A percentile compares a stretch with the other conserved stretches of the same genome.
phyloP scores from a whole-genome alignment of 1,140 invertebrate genomes.

The Scylla paramamosain region DNA sequence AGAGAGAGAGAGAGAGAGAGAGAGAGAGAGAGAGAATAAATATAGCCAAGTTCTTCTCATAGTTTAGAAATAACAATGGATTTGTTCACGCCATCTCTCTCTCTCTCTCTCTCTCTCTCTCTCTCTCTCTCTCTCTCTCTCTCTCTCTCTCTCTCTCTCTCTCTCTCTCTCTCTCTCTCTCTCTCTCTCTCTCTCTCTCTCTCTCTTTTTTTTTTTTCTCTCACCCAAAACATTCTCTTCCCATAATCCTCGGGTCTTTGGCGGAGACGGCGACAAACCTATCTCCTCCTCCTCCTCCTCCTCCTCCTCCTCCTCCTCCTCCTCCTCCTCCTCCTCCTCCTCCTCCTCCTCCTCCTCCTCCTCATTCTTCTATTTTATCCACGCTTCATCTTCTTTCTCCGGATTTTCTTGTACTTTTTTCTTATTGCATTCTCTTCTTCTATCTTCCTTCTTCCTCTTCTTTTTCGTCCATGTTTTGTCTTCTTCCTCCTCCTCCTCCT shows the following conservation, averaged over 20 bases:
- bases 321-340: not conserved
- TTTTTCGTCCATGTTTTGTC: not conserved
- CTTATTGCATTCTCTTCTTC: not conserved
- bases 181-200: not conserved
- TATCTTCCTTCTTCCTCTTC: not conserved
- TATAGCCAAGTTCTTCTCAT: slow-evolving; percentile 50
- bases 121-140: not conserved
- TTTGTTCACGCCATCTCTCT: slow-evolving; percentile 60
- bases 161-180: not conserved
- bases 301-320: slow-evolving; percentile 2
- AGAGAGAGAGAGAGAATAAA: slow-evolving; percentile 40
- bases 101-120: slow-evolving; percentile 45
- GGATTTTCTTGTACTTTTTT: not conserved
- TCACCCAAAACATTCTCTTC: slow-evolving; percentile 52
- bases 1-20: slow-evolving; percentile 42
- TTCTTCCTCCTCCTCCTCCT: not conserved
- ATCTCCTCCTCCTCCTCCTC: not conserved
- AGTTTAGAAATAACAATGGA: slow-evolving; percentile 69
- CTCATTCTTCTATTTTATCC: not conserved
- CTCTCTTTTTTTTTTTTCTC: not conserved
- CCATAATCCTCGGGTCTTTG: slow-evolving; percentile 67
- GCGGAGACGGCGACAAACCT: slow-evolving; percentile 68
- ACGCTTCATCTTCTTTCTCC: not conserved
- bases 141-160: not conserved
- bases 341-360: not conserved